Conservation (phyloP, 1,140 invertebrate species). For the Drosophila repletoides region DNA sequence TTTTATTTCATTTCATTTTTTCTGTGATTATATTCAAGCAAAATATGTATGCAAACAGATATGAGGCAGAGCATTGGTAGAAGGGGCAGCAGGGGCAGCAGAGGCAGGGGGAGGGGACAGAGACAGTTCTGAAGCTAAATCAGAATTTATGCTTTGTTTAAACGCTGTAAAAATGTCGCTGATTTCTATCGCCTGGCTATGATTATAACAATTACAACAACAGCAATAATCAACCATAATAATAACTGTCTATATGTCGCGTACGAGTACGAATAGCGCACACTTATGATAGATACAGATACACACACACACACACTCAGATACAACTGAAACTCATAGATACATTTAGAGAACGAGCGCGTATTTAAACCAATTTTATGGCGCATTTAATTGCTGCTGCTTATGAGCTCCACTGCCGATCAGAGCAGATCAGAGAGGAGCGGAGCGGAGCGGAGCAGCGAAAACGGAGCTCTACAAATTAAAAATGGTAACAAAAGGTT, state of each 20-base stretch:
- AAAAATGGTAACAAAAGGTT: slow-evolving; percentile 81
- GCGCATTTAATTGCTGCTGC: slow-evolving; percentile 78
- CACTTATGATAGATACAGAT: slow-evolving; percentile 40
- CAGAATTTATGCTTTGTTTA: slow-evolving; percentile 81
- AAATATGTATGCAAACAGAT: slow-evolving; percentile 30
- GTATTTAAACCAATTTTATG: slow-evolving; percentile 79
- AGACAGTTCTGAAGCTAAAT: slow-evolving; percentile 76
- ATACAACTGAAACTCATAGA: slow-evolving; percentile 9
- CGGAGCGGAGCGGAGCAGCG: too few species aligned
- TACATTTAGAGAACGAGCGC: slow-evolving; percentile 35
- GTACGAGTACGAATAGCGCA: slow-evolving; percentile 6
- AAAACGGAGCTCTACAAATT: slow-evolving; percentile 49
- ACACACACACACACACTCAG: slow-evolving; percentile 13
- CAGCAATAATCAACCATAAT: slow-evolving; percentile 50
- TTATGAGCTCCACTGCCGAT: slow-evolving; percentile 70
- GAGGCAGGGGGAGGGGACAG: too few species aligned
- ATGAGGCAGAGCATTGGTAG: too few species aligned
- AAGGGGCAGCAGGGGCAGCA: slow-evolving; percentile 12
- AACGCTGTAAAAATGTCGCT: slow-evolving; percentile 79
- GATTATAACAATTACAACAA: slow-evolving; percentile 64
- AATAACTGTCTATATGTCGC: slow-evolving; percentile 70
- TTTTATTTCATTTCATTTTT: too few species aligned
- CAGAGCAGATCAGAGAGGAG: too few species aligned
- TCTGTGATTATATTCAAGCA: slow-evolving; percentile 50
- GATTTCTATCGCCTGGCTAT: slow-evolving; percentile 73